Evolutionary conservation across 2,113 vertebrate genomes (phyloP).

Genomic region (Macquaria ambigua): DNA sequence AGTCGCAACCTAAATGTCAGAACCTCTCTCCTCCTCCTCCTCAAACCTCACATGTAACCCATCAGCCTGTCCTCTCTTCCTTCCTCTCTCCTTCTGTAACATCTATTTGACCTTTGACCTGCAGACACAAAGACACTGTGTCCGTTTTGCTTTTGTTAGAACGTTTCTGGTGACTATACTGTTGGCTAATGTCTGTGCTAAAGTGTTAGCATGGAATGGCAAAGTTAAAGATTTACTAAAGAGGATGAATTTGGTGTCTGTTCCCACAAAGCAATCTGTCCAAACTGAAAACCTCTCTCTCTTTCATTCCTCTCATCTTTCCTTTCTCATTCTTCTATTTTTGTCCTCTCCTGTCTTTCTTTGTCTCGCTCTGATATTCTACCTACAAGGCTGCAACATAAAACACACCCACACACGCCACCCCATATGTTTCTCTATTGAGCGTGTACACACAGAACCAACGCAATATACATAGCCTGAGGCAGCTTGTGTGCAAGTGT

Average conservation of each 20-base stretch:
- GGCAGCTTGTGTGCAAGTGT: constrained; percentile 28
- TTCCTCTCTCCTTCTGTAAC: not conserved
- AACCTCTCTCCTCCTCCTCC: not conserved
- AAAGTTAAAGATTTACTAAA: constrained; percentile 1
- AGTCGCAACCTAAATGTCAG: constrained; percentile 28
- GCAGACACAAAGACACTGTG: not conserved
- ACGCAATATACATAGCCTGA: constrained; percentile 19
- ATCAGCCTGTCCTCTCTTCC: not conserved
- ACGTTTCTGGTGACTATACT: not conserved
- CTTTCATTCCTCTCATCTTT: not conserved
- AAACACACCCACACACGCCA: constrained; percentile 45
- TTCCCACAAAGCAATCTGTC: not conserved
- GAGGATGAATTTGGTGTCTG: not conserved
- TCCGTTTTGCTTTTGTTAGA: not conserved
- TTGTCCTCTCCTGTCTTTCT: not conserved
- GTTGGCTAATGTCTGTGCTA: not conserved
- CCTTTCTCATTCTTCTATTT: not conserved
- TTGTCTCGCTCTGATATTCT: constrained; percentile 20
- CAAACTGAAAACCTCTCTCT: not conserved
- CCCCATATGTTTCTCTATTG: constrained; percentile 51
- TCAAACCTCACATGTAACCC: constrained; percentile 19
- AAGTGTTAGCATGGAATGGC: not conserved
- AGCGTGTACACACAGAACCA: constrained; percentile 8
- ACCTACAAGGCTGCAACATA: constrained; percentile 40
- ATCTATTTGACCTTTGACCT: constrained; percentile 18